A percentile compares a stretch with the other conserved stretches of the same genome.
phyloP scores from a whole-genome alignment of 2,888 invertebrate genomes.

The Aporophyla lueneburgensis region DNA sequence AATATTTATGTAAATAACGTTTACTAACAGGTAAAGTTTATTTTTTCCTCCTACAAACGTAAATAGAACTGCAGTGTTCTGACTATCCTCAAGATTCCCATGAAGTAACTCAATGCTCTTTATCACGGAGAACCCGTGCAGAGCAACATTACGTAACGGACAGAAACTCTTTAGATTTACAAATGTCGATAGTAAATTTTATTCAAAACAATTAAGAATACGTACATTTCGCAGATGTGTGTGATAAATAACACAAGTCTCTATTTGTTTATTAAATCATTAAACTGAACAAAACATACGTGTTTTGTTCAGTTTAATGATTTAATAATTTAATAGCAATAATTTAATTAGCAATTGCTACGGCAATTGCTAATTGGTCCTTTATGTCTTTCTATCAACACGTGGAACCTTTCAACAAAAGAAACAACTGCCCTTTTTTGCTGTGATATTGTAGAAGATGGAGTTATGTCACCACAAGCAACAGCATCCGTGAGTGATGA shows the following conservation, averaged over 20 bases:
- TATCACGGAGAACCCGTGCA: not conserved
- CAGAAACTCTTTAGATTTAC: not conserved
- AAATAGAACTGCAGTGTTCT: conserved; percentile 30
- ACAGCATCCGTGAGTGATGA: conserved; percentile 9
- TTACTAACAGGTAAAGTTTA: conserved; percentile 23
- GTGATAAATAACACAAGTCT: conserved; percentile 1
- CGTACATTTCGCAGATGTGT: conserved; percentile 22
- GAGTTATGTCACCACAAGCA: conserved; percentile 13
- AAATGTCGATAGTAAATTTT: not conserved
- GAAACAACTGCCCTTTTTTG: not conserved
- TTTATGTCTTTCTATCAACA: conserved; percentile 5
- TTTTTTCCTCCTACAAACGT: conserved; percentile 9
- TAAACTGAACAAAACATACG: not conserved
- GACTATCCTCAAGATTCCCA: not conserved
- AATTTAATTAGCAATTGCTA: too few relatives aligned
- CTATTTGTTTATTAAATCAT: conserved; percentile 18
- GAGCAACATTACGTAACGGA: conserved; percentile 1
- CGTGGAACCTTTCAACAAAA: not conserved
- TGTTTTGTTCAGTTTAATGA: too few relatives aligned
- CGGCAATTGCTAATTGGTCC: not conserved
- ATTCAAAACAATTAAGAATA: not conserved
- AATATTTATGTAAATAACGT: not conserved
- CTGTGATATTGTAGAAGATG: not conserved
- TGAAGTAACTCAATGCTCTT: not conserved
- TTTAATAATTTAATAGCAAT: too few relatives aligned